Evolutionary conservation across 2,888 invertebrate genomes (phyloP).

Genomic region (Caenorhabditis sp.): DNA sequence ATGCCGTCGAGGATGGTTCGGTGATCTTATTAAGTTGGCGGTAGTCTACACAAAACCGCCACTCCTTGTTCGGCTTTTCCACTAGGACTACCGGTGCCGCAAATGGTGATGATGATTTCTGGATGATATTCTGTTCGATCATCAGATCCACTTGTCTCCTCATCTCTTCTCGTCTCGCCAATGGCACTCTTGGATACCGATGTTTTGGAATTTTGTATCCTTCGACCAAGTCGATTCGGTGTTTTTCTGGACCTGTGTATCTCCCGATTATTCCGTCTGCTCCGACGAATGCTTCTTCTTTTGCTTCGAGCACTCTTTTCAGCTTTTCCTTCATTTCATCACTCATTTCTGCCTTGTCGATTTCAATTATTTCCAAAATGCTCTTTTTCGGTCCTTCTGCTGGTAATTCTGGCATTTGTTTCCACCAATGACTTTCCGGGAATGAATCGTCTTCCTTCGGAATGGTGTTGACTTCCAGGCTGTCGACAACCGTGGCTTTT

Average conservation of each 20-base stretch:
- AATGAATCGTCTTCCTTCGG: background rate
- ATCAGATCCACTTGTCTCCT: slow-evolving; percentile 10
- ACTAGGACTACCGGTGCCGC: slow-evolving; percentile 28
- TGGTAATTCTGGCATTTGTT: background rate
- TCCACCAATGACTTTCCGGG: background rate
- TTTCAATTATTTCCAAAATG: background rate
- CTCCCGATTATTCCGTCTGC: slow-evolving; percentile 22
- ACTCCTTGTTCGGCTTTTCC: slow-evolving; percentile 14
- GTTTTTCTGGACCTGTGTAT: slow-evolving; percentile 21
- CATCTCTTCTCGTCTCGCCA: slow-evolving; percentile 13
- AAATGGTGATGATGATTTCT: slow-evolving; percentile 4
- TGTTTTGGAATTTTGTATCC: background rate
- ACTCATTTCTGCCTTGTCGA: background rate
- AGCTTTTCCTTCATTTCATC: slow-evolving; percentile 6
- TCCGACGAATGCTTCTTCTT: slow-evolving; percentile 19
- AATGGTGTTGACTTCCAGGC: background rate
- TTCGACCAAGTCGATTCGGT: slow-evolving; percentile 12
- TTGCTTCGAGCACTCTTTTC: background rate
- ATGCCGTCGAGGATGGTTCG: background rate
- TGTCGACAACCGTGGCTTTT: background rate
- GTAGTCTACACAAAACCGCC: slow-evolving; percentile 35
- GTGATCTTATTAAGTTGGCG: slow-evolving; percentile 28
- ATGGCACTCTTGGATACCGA: slow-evolving; percentile 9
- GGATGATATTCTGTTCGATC: slow-evolving; percentile 17
- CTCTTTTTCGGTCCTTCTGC: background rate